phyloP scores from a whole-genome alignment of 2,113 vertebrate genomes.

The Tychaedon coryphoeus region DNA sequence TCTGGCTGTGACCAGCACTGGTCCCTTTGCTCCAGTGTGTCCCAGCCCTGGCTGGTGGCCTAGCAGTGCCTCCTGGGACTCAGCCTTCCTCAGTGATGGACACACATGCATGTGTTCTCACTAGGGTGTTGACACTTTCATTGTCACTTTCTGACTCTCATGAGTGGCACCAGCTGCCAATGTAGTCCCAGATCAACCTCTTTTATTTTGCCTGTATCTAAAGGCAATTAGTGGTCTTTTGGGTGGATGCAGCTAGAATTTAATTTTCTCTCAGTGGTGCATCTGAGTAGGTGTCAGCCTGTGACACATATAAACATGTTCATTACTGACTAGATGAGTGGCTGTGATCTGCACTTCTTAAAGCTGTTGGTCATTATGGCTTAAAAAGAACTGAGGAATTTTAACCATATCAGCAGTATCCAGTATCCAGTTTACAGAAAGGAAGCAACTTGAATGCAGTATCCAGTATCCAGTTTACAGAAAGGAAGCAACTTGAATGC shows the following conservation, averaged over 20 bases:
- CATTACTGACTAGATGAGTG: not conserved
- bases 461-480: fast-evolving
- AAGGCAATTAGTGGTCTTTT: not conserved
- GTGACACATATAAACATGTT: not conserved
- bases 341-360: not conserved
- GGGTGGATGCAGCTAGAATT: not conserved
- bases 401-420: not conserved
- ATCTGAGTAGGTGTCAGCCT: not conserved
- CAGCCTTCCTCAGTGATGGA: fast-evolving
- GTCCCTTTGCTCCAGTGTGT: not conserved
- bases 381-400: not conserved
- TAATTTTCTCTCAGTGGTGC: not conserved
- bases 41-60: not conserved
- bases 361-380: not conserved
- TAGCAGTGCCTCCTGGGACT: not conserved
- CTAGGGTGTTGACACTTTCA: not conserved
- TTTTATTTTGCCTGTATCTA: not conserved
- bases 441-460: not conserved
- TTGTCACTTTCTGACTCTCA: not conserved
- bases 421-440: not conserved
- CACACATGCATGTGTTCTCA: fast-evolving
- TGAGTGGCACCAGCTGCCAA: not conserved
- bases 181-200: not conserved
- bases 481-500: not conserved
- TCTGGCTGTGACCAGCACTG: not conserved